phyloP scores from a whole-genome alignment of 2,797 vertebrate species.

The Ctenopoma kingsleyae region DNA sequence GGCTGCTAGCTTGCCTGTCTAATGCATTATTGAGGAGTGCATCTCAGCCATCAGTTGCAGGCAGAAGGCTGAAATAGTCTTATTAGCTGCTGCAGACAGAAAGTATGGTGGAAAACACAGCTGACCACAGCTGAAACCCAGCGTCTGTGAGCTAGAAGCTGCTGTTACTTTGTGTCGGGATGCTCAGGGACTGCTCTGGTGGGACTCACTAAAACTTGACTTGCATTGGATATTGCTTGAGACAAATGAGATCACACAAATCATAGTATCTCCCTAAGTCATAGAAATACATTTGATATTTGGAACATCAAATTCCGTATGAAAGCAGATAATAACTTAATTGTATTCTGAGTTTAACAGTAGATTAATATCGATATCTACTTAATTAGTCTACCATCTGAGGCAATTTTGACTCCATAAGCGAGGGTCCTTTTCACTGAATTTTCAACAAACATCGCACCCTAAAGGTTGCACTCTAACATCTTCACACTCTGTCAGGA shows the following conservation, averaged over 20 bases:
- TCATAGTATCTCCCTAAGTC: slow-evolving; percentile 24
- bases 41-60: slow-evolving; percentile 82
- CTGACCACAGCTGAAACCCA: slow-evolving; percentile 79
- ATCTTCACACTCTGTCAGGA: slow-evolving; percentile 57
- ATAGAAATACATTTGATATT: slow-evolving; percentile 15
- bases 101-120: slow-evolving; percentile 65
- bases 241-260: slow-evolving; percentile 31
- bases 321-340: neutral
- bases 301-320: too few relatives aligned
- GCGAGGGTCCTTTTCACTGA: slow-evolving; percentile 54
- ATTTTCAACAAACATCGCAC: slow-evolving; percentile 67
- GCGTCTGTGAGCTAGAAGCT: slow-evolving; percentile 46
- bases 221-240: slow-evolving; percentile 27
- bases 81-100: slow-evolving; percentile 76
- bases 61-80: slow-evolving; percentile 79
- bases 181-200: slow-evolving; percentile 44
- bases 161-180: slow-evolving; percentile 40
- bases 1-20: slow-evolving; percentile 78
- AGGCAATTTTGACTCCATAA: slow-evolving; percentile 53
- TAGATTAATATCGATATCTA: too few relatives aligned
- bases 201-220: slow-evolving; percentile 48
- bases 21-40: slow-evolving; percentile 87
- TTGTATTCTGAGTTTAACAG: too few relatives aligned
- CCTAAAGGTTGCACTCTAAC: slow-evolving; percentile 52
- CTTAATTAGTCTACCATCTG: too few relatives aligned